A percentile compares a stretch with the other conserved stretches of the same genome.
phyloP scores from a whole-genome alignment of 2,888 invertebrate genomes.

The Candidula unifasciata region DNA sequence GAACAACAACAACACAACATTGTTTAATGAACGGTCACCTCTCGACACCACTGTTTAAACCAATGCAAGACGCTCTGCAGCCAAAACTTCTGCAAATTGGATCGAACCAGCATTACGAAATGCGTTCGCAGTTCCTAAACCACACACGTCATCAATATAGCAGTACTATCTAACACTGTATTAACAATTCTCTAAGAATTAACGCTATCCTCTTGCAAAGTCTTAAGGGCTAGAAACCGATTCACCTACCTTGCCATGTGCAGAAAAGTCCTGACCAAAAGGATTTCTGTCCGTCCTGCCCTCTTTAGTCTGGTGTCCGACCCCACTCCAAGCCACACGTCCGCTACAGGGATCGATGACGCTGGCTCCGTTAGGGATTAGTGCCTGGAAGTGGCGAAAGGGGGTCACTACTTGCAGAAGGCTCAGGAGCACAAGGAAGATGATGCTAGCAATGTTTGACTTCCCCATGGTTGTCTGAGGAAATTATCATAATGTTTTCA shows the following conservation, averaged over 20 bases:
- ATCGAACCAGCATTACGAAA: too few relatives aligned
- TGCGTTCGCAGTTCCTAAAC: too few relatives aligned
- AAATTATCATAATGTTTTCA: background rate
- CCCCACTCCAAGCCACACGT: constrained; percentile 58
- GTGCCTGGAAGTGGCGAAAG: constrained; percentile 44
- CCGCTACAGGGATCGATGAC: constrained; percentile 61
- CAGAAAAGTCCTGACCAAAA: constrained; percentile 60
- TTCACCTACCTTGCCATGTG: constrained; percentile 54
- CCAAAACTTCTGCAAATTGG: too few relatives aligned
- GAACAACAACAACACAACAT: too few relatives aligned
- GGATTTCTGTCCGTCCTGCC: constrained; percentile 59
- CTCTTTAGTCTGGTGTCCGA: constrained; percentile 58
- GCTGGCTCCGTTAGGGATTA: constrained; percentile 60
- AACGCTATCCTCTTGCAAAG: too few relatives aligned
- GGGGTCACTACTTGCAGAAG: background rate
- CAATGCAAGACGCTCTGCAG: too few relatives aligned
- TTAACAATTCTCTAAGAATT: too few relatives aligned
- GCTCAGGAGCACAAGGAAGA: background rate
- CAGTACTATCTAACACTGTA: too few relatives aligned
- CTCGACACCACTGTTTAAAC: too few relatives aligned
- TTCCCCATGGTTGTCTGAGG: background rate
- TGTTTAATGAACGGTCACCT: too few relatives aligned
- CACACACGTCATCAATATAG: too few relatives aligned
- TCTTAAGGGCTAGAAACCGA: background rate
- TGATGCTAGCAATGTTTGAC: background rate